Evolutionary conservation across 1,140 invertebrate species (phyloP).

Genomic region (Caenorhabditis tropicalis): DNA sequence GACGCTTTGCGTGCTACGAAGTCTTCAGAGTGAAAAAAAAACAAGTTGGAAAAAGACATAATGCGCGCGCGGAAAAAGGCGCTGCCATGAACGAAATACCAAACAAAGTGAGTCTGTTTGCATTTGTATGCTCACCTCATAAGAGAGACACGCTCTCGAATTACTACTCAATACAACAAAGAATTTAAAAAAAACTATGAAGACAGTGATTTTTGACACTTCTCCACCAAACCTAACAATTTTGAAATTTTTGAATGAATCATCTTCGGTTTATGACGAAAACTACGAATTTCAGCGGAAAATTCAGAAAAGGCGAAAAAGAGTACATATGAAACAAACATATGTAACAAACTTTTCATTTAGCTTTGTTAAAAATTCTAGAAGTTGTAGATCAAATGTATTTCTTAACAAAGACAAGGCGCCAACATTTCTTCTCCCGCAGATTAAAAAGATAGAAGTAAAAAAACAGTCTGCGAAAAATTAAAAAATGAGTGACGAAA

Average conservation of each 20-base stretch:
- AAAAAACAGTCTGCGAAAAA: not conserved
- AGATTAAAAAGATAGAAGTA: too few relatives aligned
- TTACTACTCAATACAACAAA: slow-evolving; percentile 25
- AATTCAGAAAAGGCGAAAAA: too few relatives aligned
- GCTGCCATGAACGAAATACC: slow-evolving; percentile 1
- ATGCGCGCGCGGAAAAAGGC: slow-evolving; percentile 12
- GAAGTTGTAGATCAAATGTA: too few relatives aligned
- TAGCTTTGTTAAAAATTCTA: too few relatives aligned
- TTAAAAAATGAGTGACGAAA: not conserved
- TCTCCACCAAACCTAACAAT: not conserved
- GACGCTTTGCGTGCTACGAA: not conserved
- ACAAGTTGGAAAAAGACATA: not conserved
- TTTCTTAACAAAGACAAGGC: too few relatives aligned
- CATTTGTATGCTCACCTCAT: not conserved
- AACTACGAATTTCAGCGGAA: too few relatives aligned
- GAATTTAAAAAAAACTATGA: not conserved
- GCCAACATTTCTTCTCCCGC: too few relatives aligned
- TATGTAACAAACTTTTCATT: too few relatives aligned
- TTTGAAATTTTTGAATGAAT: too few relatives aligned
- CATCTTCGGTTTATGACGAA: too few relatives aligned
- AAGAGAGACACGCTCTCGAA: slow-evolving; percentile 12
- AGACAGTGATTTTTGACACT: not conserved
- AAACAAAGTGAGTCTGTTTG: slow-evolving; percentile 5
- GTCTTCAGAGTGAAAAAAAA: not conserved
- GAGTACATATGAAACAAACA: too few relatives aligned